A percentile compares a stretch with the other conserved stretches of the same genome.
phyloP scores from a whole-genome alignment of 1,140 invertebrate species.

The Thalassaphorura encarpata region DNA sequence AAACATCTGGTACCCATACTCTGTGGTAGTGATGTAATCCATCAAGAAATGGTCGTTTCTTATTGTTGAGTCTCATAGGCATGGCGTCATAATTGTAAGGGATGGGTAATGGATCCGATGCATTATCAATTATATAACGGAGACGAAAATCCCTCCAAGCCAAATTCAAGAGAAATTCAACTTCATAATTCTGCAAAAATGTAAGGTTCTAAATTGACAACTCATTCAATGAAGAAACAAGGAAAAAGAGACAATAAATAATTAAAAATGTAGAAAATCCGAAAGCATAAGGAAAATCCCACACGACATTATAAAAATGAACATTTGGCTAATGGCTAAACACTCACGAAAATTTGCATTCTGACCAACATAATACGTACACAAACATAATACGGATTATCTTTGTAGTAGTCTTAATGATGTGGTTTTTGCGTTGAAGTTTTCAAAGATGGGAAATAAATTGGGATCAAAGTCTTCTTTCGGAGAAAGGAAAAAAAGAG shows the following conservation, averaged over 20 bases:
- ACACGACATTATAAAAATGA: too few species aligned
- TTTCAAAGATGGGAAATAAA: too few species aligned
- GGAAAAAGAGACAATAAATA: slow-evolving; percentile 73
- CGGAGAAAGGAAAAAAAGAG: slow-evolving; percentile 3
- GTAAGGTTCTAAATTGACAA: slow-evolving; percentile 72
- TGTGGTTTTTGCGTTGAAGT: too few species aligned
- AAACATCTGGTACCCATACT: slow-evolving; percentile 85
- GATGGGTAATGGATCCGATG: background rate
- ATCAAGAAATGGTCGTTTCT: slow-evolving; percentile 72
- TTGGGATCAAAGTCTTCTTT: background rate
- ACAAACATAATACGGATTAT: too few species aligned
- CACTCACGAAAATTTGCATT: too few species aligned
- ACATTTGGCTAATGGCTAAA: too few species aligned
- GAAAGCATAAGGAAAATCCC: too few species aligned
- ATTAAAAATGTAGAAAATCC: too few species aligned
- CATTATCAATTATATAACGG: slow-evolving; percentile 61
- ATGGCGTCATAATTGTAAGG: slow-evolving; percentile 8
- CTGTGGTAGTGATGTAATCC: slow-evolving; percentile 78
- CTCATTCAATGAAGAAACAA: slow-evolving; percentile 84
- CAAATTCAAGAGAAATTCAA: slow-evolving; percentile 80
- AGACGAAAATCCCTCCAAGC: slow-evolving; percentile 80
- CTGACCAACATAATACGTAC: too few species aligned
- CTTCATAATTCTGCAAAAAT: slow-evolving; percentile 75
- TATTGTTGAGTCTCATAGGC: slow-evolving; percentile 3
- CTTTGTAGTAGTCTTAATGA: too few species aligned